Conservation (phyloP, 2,888 invertebrate species). For the Macrosiphum euphorbiae region DNA sequence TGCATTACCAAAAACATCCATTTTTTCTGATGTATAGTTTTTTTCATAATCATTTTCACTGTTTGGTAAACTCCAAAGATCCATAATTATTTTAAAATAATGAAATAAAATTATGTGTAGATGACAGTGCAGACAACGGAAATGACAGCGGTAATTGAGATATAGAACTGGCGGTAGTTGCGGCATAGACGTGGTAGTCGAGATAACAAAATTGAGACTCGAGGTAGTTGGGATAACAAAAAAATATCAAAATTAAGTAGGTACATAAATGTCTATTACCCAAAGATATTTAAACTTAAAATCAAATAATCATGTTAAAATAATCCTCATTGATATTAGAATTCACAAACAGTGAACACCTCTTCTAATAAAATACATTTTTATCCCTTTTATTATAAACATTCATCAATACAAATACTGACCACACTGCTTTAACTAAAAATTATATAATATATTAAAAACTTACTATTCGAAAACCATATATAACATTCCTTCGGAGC, state of each 20-base stretch:
- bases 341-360: not conserved
- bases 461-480: conserved; percentile 99
- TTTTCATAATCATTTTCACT: no score
- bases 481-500: conserved; percentile 98
- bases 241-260: not conserved
- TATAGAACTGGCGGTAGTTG: no score
- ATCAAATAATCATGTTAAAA: not conserved
- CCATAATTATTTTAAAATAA: no score
- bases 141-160: no score
- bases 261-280: not conserved
- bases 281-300: not conserved
- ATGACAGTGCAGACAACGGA: no score
- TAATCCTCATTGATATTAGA: not conserved
- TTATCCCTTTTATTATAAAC: not conserved
- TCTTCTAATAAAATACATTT: not conserved
- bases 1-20: no score
- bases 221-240: no score
- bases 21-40: no score
- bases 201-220: no score
- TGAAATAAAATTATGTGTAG: no score
- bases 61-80: no score
- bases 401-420: not conserved
- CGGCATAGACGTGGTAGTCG: no score
- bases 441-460: conserved; percentile 63
- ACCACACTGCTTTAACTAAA: not conserved